Evolutionary conservation across 2,113 vertebrate species (phyloP).

Genomic region (Lutjanus erythropterus): DNA sequence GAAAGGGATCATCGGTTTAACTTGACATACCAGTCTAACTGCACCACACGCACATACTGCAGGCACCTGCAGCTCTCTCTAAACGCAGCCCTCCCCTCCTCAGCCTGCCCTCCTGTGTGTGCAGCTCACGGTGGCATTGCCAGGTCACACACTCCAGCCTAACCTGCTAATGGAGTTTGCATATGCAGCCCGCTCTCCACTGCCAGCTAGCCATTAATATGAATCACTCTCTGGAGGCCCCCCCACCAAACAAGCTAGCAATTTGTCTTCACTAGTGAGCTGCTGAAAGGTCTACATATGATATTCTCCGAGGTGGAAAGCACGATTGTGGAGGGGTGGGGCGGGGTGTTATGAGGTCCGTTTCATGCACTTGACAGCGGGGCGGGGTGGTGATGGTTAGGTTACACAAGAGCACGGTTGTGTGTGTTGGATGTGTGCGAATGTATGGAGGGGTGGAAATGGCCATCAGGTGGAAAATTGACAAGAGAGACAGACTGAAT

Average conservation of each 20-base stretch:
- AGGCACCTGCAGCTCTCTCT: constrained; percentile 65
- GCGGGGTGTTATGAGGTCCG: constrained; percentile 41
- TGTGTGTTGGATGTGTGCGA: not conserved
- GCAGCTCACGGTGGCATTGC: constrained; percentile 60
- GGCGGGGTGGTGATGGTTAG: not conserved
- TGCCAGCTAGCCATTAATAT: constrained; percentile 86
- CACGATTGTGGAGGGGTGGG: constrained; percentile 44
- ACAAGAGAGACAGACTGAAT: constrained; percentile 33
- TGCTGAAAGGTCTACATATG: constrained; percentile 83
- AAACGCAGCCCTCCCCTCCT: constrained; percentile 23
- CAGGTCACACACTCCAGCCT: constrained; percentile 79
- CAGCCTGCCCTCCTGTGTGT: constrained; percentile 36
- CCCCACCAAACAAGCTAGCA: constrained; percentile 78
- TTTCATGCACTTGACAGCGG: constrained; percentile 51
- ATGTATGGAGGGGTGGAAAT: constrained; percentile 19
- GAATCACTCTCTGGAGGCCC: constrained; percentile 82
- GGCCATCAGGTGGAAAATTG: constrained; percentile 39
- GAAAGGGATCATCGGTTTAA: too few species aligned
- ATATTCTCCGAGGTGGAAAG: constrained; percentile 80
- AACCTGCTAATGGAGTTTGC: constrained; percentile 87
- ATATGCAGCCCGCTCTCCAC: constrained; percentile 80
- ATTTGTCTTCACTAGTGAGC: constrained; percentile 87
- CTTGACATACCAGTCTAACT: not conserved
- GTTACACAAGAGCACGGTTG: constrained; percentile 25
- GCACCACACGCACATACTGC: not conserved